Conservation (phyloP, 1,140 invertebrate genomes). For the Aphelenchoides fujianensis region DNA sequence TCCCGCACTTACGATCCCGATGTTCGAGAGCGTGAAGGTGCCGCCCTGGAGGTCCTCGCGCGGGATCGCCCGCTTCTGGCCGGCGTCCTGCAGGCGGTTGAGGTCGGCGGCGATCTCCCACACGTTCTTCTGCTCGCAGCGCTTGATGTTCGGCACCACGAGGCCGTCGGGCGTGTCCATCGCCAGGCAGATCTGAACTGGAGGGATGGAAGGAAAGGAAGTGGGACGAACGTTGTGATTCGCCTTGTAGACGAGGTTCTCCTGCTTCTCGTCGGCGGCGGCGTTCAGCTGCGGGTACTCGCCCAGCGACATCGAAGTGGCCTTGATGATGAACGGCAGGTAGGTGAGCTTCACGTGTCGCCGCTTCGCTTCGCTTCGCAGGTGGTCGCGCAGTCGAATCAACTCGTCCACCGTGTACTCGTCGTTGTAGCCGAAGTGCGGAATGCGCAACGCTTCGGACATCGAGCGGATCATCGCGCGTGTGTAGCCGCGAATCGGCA, state of each 20-base stretch:
- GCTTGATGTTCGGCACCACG: constrained; percentile 96
- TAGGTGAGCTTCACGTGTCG: constrained; percentile 78
- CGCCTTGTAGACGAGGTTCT: constrained; percentile 78
- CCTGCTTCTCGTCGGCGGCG: constrained; percentile 74
- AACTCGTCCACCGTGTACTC: constrained; percentile 75
- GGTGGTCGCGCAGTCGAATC: constrained; percentile 69
- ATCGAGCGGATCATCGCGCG: constrained; percentile 94
- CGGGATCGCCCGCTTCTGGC: constrained; percentile 72
- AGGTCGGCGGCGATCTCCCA: constrained; percentile 81
- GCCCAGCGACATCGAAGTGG: constrained; percentile 77
- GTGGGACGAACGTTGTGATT: constrained; percentile 96
- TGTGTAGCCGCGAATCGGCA: constrained; percentile 71
- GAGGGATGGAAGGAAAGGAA: too few species aligned
- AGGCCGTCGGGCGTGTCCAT: constrained; percentile 89
- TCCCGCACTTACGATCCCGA: constrained; percentile 77
- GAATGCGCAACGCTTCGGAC: constrained; percentile 75
- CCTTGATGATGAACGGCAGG: constrained; percentile 96
- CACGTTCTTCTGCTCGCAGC: constrained; percentile 74
- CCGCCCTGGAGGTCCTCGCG: constrained; percentile 76
- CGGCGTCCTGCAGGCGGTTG: constrained; percentile 75
- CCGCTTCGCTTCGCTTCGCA: constrained; percentile 71
- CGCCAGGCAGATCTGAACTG: constrained; percentile 93
- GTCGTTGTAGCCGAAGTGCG: constrained; percentile 68
- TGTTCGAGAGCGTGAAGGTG: constrained; percentile 93
- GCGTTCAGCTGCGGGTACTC: constrained; percentile 86